Conservation (phyloP, 1,140 invertebrate genomes). For the Scylla paramamosain region DNA sequence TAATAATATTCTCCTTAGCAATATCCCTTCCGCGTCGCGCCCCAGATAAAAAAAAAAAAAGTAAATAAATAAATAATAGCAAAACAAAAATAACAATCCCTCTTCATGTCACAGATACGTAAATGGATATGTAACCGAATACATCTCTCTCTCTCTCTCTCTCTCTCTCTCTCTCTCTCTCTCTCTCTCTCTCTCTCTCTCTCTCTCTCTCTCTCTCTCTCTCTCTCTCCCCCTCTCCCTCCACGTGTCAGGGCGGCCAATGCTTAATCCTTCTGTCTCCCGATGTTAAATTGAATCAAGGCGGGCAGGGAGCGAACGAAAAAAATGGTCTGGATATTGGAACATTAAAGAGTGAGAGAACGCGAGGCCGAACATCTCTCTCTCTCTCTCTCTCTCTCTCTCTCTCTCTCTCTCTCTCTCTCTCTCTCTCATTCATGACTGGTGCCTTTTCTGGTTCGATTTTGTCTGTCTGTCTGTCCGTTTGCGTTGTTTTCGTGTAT, state of each 20-base stretch:
- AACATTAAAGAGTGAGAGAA: background rate
- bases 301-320: background rate
- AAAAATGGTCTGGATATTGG: background rate
- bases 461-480: background rate
- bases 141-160: no score
- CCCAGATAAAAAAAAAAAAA: no score
- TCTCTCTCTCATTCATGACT: background rate
- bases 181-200: background rate
- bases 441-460: background rate
- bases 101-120: no score
- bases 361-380: background rate
- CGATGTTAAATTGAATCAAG: slow-evolving; percentile 15
- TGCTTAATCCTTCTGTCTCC: background rate
- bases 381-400: no score
- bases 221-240: background rate
- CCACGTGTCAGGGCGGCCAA: background rate
- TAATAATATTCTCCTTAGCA: no score
- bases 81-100: no score
- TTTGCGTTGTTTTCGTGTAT: no score
- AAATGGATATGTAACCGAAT: no score
- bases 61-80: no score
- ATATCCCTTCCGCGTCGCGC: no score
- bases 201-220: background rate
- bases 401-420: no score
- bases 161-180: no score